These are phyloP conservation scores for Luperina nickerlii DNA, from an alignment of 2,888 invertebrate genomes.

Conservation along the genomic window DNA sequence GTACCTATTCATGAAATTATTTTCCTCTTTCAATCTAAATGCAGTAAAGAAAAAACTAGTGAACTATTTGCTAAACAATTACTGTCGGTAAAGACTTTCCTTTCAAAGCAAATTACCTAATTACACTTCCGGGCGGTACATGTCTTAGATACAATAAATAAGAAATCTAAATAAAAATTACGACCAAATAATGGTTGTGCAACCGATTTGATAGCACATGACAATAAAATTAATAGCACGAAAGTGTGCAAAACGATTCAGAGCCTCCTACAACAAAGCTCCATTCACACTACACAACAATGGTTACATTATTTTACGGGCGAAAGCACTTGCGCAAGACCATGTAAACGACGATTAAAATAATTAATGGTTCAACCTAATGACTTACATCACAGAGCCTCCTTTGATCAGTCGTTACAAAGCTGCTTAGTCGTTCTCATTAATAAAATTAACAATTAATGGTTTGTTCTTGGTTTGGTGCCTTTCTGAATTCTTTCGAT, in stretches of 20 bases:
- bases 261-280: slow-evolving; percentile 82
- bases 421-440: slow-evolving; percentile 66
- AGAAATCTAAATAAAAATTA: slow-evolving; percentile 65
- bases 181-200: slow-evolving; percentile 60
- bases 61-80: slow-evolving; percentile 12
- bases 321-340: slow-evolving; percentile 85
- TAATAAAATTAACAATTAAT: slow-evolving; percentile 67
- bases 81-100: slow-evolving; percentile 6
- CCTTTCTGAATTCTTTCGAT: slow-evolving; percentile 21
- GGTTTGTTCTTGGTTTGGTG: slow-evolving; percentile 24
- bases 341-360: slow-evolving; percentile 85
- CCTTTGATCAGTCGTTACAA: slow-evolving; percentile 75
- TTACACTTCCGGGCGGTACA: slow-evolving; percentile 42
- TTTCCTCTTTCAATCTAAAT: not conserved
- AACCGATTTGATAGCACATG: slow-evolving; percentile 72
- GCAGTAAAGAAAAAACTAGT: not conserved
- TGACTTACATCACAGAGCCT: slow-evolving; percentile 80
- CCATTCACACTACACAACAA: slow-evolving; percentile 84
- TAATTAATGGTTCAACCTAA: slow-evolving; percentile 87
- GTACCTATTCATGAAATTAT: slow-evolving; percentile 6
- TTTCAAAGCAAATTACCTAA: slow-evolving; percentile 39
- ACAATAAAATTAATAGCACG: slow-evolving; percentile 75
- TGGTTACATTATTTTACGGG: slow-evolving; percentile 85
- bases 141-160: slow-evolving; percentile 53
- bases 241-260: slow-evolving; percentile 77